Evolutionary conservation across 2,113 vertebrate genomes (phyloP).

Genomic region (Zosterops japonicus): DNA sequence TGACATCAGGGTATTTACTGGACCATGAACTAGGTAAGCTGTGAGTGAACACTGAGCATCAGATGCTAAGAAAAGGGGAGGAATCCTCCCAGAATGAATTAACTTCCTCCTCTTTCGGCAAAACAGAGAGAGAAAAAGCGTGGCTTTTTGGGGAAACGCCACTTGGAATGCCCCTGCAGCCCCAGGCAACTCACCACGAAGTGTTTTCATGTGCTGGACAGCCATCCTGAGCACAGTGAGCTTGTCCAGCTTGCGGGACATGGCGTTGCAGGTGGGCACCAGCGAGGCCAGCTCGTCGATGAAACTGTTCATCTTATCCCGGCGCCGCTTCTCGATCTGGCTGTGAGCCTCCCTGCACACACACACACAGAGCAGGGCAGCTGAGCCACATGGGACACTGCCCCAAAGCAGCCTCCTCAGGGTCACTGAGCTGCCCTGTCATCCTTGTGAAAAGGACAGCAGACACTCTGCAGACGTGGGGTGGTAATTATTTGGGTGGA

Average conservation of each 20-base stretch:
- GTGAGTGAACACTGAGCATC: neutral
- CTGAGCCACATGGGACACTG: neutral
- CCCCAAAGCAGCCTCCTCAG: neutral
- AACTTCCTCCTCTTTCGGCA: neutral
- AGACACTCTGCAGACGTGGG: neutral
- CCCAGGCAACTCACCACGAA: constrained; percentile 82
- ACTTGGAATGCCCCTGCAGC: neutral
- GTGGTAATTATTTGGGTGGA: neutral
- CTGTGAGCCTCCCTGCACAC: constrained; percentile 92
- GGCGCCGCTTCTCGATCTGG: constrained; percentile 95
- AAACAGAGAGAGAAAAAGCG: neutral
- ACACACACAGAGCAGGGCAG: neutral
- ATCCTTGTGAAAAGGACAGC: neutral
- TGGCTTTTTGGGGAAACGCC: neutral
- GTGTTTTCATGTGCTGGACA: constrained; percentile 97
- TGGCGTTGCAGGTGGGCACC: constrained; percentile 96
- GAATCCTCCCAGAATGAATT: neutral
- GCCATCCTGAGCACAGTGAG: constrained; percentile 97
- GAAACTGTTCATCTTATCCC: constrained; percentile 99
- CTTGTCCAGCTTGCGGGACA: constrained; percentile 97
- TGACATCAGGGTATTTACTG: neutral
- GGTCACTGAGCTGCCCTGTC: neutral
- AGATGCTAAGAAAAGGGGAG: neutral
- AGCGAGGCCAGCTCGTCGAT: constrained; percentile 96
- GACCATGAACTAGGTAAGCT: neutral